Percentiles rank a stretch among this genome's conserved stretches.
phyloP scores from a whole-genome alignment of 1,140 invertebrate species.

The Aphidius ervi region DNA sequence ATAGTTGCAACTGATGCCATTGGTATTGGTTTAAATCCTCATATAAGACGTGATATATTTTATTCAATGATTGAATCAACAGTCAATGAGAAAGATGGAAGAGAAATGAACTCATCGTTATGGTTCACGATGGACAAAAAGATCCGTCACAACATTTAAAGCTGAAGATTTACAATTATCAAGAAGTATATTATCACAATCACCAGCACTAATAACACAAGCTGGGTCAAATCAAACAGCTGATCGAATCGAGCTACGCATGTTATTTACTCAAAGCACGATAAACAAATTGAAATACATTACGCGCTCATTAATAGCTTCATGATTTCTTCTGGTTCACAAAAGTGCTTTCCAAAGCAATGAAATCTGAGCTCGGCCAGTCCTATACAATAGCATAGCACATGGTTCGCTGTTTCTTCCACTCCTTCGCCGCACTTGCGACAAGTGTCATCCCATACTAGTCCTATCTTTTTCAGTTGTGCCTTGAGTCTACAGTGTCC shows the following conservation, averaged over 20 bases:
- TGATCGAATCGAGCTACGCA: conserved; percentile 97
- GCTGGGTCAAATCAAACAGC: conserved; percentile 95
- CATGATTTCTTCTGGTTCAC: too few species aligned
- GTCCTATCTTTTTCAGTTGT: too few species aligned
- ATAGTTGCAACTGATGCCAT: conserved; percentile 99
- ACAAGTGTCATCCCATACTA: too few species aligned
- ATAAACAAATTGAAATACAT: conserved; percentile 88
- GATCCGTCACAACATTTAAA: conserved; percentile 88
- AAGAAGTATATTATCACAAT: conserved; percentile 63
- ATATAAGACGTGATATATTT: conserved; percentile 92
- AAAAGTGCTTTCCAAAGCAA: too few species aligned
- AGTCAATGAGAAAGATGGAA: conserved; percentile 89
- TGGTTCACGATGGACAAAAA: conserved; percentile 80
- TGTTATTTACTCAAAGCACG: conserved; percentile 92
- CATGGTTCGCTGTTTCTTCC: too few species aligned
- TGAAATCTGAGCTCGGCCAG: too few species aligned
- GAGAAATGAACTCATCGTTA: conserved; percentile 91
- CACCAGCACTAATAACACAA: conserved; percentile 71
- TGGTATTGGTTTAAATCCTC: conserved; percentile 98
- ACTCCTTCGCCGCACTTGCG: too few species aligned
- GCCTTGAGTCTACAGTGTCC: too few species aligned
- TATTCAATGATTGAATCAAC: conserved; percentile 87
- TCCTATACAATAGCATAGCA: too few species aligned
- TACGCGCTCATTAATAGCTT: too few species aligned
- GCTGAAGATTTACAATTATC: conserved; percentile 77